Base-by-base conservation (phyloP, 2,888 invertebrate species). In the Empis livida region DNA sequence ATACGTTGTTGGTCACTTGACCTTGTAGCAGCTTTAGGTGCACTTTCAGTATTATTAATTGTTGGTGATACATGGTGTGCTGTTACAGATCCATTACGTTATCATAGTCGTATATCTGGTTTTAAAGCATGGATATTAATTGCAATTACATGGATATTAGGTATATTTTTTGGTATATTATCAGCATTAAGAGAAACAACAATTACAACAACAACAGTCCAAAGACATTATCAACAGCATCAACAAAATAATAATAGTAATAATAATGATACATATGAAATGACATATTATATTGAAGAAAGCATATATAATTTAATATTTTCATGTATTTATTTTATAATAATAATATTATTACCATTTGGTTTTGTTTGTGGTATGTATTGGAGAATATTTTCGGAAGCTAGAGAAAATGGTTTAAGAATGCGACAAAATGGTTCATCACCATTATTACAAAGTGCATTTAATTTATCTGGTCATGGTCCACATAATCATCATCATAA, bases 41-140 rank as follows among this genome's bases (percentile, higher is more conserved):
- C 68, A 0, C 56, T 70, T 45, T 67, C 67, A 1, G 68, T 70
- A 20, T 57, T 70, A 1, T 54, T 70, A 8, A 66, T 70, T 1
- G 69, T 70, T 4, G 67, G 76, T 15, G 78, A 78, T 58, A 72
- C 77, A 43, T 77, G 77, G 67, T 75, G 72, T 55, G 78, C 78
- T 5, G 74, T 78, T 13, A 74, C 76, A 15, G 75, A 74, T 54
- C 77, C 78, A 0, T 61, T 78, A 49, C 75, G 76, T 43, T 78
- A 78, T 60, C 74, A 74, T 56, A 72, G 73, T 54, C 65, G 68
- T 43, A 71, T 72, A 45, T 71, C 71, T 40, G 66, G 64, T 16
- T 56, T 67, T 2, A 67, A 67, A 41, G 67, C 71, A 1, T 70
- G 67, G 63, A 55, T 67, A 16, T 59, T 71, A 46, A 71, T 72